A percentile compares a stretch with the other conserved stretches of the same genome.
Evolutionary conservation across 2,797 vertebrate species (phyloP).

Genomic region (Pelobates cultripes): DNA sequence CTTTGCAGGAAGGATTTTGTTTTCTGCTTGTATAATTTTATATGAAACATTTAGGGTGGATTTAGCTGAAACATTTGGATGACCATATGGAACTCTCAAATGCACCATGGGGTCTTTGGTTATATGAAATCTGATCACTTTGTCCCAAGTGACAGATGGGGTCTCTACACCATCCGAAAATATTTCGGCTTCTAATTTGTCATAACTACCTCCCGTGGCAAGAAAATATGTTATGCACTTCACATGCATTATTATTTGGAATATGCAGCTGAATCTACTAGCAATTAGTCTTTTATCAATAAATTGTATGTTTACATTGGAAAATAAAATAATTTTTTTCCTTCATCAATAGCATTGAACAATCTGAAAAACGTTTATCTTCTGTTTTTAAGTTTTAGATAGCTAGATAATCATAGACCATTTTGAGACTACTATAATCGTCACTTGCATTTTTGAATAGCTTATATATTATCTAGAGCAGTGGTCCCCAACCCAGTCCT

Average conservation of each 20-base stretch:
- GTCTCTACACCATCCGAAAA: slow-evolving; percentile 99
- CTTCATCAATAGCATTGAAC: too few species aligned
- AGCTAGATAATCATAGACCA: too few species aligned
- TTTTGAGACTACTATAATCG: too few species aligned
- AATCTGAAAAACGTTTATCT: too few species aligned
- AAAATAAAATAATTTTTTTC: neutral
- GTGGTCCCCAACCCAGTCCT: too few species aligned
- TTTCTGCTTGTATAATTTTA: slow-evolving; percentile 69
- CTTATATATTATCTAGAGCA: too few species aligned
- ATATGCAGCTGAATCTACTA: slow-evolving; percentile 17
- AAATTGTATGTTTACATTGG: neutral
- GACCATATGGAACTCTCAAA: slow-evolving; percentile 99
- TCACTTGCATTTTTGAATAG: too few species aligned
- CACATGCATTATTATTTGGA: slow-evolving; percentile 64
- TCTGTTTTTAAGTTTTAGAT: too few species aligned
- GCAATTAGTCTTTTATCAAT: slow-evolving; percentile 24
- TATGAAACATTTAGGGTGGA: slow-evolving; percentile 75
- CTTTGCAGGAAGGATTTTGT: slow-evolving; percentile 68
- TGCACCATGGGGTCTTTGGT: slow-evolving; percentile 93
- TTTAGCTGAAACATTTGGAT: slow-evolving; percentile 97
- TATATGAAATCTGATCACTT: slow-evolving; percentile 98
- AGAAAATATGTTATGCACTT: slow-evolving; percentile 96
- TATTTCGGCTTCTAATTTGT: slow-evolving; percentile 99
- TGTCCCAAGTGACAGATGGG: slow-evolving; percentile 99
- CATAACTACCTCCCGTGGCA: slow-evolving; percentile 99